Evolutionary conservation across 2,113 vertebrate genomes (phyloP).

Genomic region (Theristicus caerulescens): DNA sequence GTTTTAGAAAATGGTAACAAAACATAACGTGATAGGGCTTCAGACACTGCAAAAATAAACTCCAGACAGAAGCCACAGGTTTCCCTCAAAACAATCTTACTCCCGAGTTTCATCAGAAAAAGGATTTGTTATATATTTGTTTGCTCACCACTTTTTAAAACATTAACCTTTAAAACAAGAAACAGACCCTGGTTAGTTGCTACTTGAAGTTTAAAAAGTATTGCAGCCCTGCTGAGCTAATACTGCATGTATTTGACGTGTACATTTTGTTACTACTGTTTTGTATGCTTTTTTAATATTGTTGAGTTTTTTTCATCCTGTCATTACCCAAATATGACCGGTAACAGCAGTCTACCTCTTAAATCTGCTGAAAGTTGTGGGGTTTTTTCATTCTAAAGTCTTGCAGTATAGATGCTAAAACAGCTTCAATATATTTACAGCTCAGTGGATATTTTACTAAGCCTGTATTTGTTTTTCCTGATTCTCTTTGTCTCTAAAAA

Average conservation of each 20-base stretch:
- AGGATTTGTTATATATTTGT: neutral
- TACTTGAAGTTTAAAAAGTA: neutral
- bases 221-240: neutral
- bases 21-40: neutral
- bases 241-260: accelerated
- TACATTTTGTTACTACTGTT: neutral
- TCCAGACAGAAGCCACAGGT: neutral
- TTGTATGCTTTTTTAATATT: accelerated
- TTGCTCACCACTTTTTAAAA: conserved; percentile 28
- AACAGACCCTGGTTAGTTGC: neutral
- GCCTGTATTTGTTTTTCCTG: neutral
- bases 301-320: neutral
- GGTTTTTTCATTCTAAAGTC: neutral
- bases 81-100: neutral
- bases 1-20: conserved; percentile 37
- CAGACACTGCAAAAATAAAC: conserved; percentile 37
- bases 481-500: neutral
- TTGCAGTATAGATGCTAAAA: neutral
- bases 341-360: neutral
- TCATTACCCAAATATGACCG: neutral
- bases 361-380: neutral
- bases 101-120: neutral
- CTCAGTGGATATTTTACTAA: neutral
- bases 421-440: neutral
- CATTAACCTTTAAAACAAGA: conserved; percentile 7